phyloP scores from a whole-genome alignment of 2,113 vertebrate genomes.

The Lathamus discolor region DNA sequence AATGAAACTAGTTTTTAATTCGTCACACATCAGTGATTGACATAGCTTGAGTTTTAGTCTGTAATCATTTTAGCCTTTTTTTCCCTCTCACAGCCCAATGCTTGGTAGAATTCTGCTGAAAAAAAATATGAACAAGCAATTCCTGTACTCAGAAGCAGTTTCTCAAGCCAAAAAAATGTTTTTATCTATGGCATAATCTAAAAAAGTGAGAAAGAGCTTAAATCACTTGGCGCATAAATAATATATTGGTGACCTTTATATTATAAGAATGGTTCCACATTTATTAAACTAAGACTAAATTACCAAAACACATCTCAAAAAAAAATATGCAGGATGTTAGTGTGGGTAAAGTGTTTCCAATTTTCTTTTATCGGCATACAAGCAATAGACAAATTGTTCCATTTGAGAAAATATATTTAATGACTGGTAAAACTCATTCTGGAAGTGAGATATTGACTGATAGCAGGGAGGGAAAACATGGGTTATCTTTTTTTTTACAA shows the following conservation, averaged over 20 bases:
- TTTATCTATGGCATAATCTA: not conserved
- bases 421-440: not conserved
- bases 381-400: not conserved
- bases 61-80: not conserved
- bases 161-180: not conserved
- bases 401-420: not conserved
- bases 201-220: not conserved
- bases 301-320: not conserved
- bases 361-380: not conserved
- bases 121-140: fast-evolving
- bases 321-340: not conserved
- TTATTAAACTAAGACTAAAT: not conserved
- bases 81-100: not conserved
- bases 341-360: not conserved
- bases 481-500: not conserved
- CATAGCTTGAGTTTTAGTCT: not conserved
- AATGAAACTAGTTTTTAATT: not conserved
- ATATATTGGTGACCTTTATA: not conserved
- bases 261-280: not conserved
- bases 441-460: not conserved
- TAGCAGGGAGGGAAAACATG: not conserved
- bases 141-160: not conserved
- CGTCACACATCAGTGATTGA: not conserved
- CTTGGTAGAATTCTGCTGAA: not conserved
- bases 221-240: not conserved